Evolutionary conservation across 2,888 invertebrate species (phyloP).

Genomic region (Cephus pulcher): DNA sequence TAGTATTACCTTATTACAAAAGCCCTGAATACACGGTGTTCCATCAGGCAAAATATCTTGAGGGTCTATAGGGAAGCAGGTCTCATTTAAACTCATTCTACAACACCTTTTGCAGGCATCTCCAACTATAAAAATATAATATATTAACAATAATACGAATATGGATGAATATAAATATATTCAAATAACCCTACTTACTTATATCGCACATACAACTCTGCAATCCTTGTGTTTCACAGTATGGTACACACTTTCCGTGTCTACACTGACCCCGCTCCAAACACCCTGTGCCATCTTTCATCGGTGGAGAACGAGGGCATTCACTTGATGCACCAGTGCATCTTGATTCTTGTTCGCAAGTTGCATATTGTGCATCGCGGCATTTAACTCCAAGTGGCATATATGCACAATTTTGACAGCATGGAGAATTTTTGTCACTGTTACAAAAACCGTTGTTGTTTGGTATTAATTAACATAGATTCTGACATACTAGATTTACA

Average conservation of each 20-base stretch:
- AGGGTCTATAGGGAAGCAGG: constrained; percentile 90
- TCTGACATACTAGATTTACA: neutral
- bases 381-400: constrained; percentile 87
- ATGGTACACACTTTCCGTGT: constrained; percentile 92
- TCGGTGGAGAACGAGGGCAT: constrained; percentile 88
- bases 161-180: neutral
- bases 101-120: constrained; percentile 96
- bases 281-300: constrained; percentile 88
- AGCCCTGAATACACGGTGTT: constrained; percentile 96
- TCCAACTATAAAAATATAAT: constrained; percentile 73
- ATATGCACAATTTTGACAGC: constrained; percentile 91
- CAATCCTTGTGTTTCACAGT: constrained; percentile 92
- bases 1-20: constrained; percentile 85
- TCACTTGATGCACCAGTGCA: constrained; percentile 86
- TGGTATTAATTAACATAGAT: constrained; percentile 3
- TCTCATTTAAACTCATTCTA: constrained; percentile 89
- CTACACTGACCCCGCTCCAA: constrained; percentile 92
- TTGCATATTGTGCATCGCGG: constrained; percentile 89
- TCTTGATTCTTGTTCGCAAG: constrained; percentile 92
- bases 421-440: constrained; percentile 96
- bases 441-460: constrained; percentile 34
- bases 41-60: constrained; percentile 92
- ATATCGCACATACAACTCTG: constrained; percentile 98
- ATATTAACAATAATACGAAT: constrained; percentile 7
- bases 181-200: constrained; percentile 69